Base-by-base conservation (phyloP, 2,113 vertebrate genomes). In the Accipiter virgatus region DNA sequence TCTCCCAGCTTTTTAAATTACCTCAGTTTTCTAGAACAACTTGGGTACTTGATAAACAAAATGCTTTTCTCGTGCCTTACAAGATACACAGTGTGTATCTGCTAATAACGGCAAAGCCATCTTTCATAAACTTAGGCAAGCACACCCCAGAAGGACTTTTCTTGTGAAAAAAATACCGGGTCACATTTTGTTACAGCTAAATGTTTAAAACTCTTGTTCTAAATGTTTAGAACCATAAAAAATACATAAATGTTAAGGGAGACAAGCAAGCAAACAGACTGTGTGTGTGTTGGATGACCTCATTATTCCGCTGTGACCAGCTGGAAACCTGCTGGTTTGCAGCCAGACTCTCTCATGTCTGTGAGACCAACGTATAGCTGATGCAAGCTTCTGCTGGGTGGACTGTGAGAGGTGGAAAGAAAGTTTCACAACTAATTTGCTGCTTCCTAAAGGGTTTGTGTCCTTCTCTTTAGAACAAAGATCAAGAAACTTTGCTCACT, bases 201-300 rank as follows among this genome's bases (percentile, higher is more conserved):
- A 96, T 90, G 78, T 93, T 97, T 96, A 91, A 95, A 96, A 90
- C 53, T 61, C 81, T 80, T 93, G 93, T 86, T 96, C 70, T 90
- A 47, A 32, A 53, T 93, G 81, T 94, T 96, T 91, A 71, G 52
- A 65, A 87, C n/a, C 90, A 96, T 96, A 85, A 96, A 96, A 95
- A 93, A 95, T 94, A 90, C 90, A 95, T 96, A 95, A 94, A 96
- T 75, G 78, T 79, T 93, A 85, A 81, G 40, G 91, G 78, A 91
- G 67, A 89, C 81, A 89, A 93, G 74, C 58, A 80, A 89, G 89
- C 71, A 68, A 82, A 3, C 85, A 86, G 90, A 0, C 40, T 75
- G n/a, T 63, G 66, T 38, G 45, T 61, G 45, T 48, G 42, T 72
- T 77, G 91, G 86, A 53, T 94, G 95, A 81, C 71, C 91, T 94